Conservation (phyloP, 2,888 invertebrate genomes). For the Argyra leucocephala region DNA sequence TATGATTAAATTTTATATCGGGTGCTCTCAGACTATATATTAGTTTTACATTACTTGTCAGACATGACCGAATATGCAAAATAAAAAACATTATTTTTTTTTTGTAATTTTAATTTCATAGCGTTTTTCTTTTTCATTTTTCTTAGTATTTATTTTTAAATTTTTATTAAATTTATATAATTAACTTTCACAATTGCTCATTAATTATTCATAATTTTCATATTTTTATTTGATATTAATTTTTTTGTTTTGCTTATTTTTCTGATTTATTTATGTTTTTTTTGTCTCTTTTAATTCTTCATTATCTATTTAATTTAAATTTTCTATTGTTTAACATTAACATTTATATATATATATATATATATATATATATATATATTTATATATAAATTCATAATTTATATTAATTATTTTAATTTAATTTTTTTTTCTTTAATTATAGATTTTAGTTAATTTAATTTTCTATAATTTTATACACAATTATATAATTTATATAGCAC, state of each 20-base stretch:
- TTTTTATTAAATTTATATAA: constrained; percentile 6
- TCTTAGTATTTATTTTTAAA: neutral
- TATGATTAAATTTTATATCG: too few species aligned
- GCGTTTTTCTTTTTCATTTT: neutral
- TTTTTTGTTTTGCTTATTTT: neutral
- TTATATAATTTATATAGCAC: too few species aligned
- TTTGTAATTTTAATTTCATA: neutral
- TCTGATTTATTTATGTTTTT: neutral
- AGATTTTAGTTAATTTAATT: too few species aligned
- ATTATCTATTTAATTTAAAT: neutral
- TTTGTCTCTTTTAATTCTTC: neutral
- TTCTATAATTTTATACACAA: too few species aligned
- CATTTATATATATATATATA: neutral
- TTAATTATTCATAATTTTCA: neutral
- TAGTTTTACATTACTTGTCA: too few species aligned
- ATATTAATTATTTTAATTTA: too few species aligned
- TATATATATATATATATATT: neutral
- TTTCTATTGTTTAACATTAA: neutral
- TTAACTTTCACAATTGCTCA: constrained; percentile 6
- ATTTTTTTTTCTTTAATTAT: too few species aligned
- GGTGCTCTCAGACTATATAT: too few species aligned
- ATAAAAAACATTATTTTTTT: too few species aligned
- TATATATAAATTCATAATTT: too few species aligned
- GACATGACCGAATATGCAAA: too few species aligned
- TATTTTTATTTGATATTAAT: neutral